Evolutionary conservation across 2,113 vertebrate genomes (phyloP).

Genomic region (Eublepharis macularius): DNA sequence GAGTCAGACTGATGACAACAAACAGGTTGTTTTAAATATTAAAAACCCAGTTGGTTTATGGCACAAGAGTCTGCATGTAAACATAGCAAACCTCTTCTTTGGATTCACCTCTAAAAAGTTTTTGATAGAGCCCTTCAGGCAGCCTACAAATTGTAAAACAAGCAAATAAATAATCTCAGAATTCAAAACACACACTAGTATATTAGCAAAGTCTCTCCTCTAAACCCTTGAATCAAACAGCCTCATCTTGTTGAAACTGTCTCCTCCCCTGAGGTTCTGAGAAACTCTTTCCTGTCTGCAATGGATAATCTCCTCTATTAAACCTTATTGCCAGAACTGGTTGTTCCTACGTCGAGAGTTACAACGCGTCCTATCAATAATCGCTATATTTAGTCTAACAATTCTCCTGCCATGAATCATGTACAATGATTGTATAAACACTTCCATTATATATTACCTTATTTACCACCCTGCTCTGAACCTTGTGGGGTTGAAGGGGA

Average conservation of each 20-base stretch:
- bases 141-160: neutral
- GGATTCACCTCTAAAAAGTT: neutral
- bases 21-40: neutral
- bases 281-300: neutral
- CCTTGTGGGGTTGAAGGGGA: slow-evolving; percentile 28
- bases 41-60: neutral
- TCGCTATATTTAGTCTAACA: slow-evolving; percentile 54
- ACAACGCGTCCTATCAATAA: slow-evolving; percentile 34
- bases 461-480: slow-evolving; percentile 27
- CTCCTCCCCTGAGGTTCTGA: neutral
- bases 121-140: neutral
- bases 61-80: neutral
- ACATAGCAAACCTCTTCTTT: neutral
- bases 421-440: slow-evolving; percentile 12
- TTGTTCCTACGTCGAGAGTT: slow-evolving; percentile 3
- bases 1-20: neutral
- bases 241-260: neutral
- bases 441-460: slow-evolving; percentile 37
- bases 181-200: neutral
- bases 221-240: no score
- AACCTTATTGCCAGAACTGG: slow-evolving; percentile 43
- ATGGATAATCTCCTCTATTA: slow-evolving; percentile 3
- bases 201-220: neutral
- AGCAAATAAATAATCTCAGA: neutral
- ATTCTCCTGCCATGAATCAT: slow-evolving; percentile 28